Base-by-base conservation (phyloP, 2,797 vertebrate genomes). In the Sebastes itinus region DNA sequence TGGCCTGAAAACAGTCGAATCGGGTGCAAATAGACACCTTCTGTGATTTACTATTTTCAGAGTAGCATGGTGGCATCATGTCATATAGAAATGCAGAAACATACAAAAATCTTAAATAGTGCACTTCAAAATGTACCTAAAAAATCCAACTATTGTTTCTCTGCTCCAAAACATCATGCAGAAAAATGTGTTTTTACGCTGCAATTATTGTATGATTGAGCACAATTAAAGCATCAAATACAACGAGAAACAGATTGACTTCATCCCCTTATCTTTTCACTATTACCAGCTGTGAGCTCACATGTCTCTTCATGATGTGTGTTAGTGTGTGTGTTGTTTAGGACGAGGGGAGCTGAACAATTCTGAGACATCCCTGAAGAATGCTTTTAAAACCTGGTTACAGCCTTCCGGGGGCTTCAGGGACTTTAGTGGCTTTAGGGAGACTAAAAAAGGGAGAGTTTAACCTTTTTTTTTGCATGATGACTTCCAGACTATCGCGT, bases 401-500 rank as follows among this genome's bases (percentile, higher is more conserved):
- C 73, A 72, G 81, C 81, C 78, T 77, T 49, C 35, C 28, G 52
- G 77, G 70, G 71, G 63, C 74, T 83, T 71, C 75, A 42, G 67
- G 62, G 81, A 75, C 72, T 80, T 78, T 30, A 55, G 89, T 79
- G 80, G 85, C 85, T 91, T 94, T 54, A 70, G 66, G 38, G 38
- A 59, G 80, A 83, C 66, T 78, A 28, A 79, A 61, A 70, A 38
- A 81, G 61, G 67, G 67, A 68, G 66, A 90, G 55, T 72, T 79
- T 76, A 87, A 78, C 77, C 61, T 79, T 75, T 65, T 88, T 88
- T 65, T 88, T 85, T 90, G 72, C 73, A 69, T 93, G 93, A 95
- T 88, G 78, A 88, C 85, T 94, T 95, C 91, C 95, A 95, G 94
- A 91, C 85, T 67, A 63, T 90, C 20, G 54, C 38, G n/a, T 84